Evolutionary conservation across 2,888 invertebrate genomes (phyloP).

Genomic region (Epinotia nisella): DNA sequence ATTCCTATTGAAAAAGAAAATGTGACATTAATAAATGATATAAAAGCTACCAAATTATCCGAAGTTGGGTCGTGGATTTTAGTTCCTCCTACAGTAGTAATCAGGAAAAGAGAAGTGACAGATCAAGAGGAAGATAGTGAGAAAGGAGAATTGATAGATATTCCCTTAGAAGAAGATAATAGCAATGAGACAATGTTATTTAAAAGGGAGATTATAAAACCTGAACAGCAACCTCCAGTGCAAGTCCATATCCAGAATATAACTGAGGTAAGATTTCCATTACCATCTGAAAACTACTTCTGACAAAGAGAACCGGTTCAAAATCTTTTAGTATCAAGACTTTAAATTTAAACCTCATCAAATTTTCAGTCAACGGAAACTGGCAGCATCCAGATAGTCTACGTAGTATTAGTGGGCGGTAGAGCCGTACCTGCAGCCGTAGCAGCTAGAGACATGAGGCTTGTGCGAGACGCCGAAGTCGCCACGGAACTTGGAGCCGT

Average conservation of each 20-base stretch:
- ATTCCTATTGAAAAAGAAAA: slow-evolving; percentile 55
- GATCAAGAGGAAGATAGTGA: slow-evolving; percentile 57
- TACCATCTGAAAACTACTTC: not conserved
- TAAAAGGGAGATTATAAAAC: slow-evolving; percentile 78
- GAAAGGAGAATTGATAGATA: slow-evolving; percentile 72
- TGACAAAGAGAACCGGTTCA: not conserved
- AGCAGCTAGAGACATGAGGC: slow-evolving; percentile 92
- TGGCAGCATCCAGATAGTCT: slow-evolving; percentile 88
- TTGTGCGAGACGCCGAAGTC: slow-evolving; percentile 91
- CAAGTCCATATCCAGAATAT: slow-evolving; percentile 88
- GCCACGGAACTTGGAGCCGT: slow-evolving; percentile 89
- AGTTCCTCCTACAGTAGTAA: slow-evolving; percentile 68
- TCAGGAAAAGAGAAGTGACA: slow-evolving; percentile 69
- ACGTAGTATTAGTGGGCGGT: slow-evolving; percentile 92
- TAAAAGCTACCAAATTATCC: slow-evolving; percentile 64
- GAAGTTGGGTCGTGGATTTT: slow-evolving; percentile 74
- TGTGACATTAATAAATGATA: slow-evolving; percentile 54
- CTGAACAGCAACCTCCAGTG: slow-evolving; percentile 84
- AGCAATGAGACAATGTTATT: slow-evolving; percentile 71
- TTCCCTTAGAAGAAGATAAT: slow-evolving; percentile 71
- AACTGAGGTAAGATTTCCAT: slow-evolving; percentile 68
- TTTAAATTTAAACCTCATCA: not conserved
- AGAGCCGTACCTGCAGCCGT: slow-evolving; percentile 91
- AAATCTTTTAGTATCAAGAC: not conserved
- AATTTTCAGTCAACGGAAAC: slow-evolving; percentile 73